Base-by-base conservation (phyloP, 2,113 vertebrate genomes). In the Albula glossodonta region DNA sequence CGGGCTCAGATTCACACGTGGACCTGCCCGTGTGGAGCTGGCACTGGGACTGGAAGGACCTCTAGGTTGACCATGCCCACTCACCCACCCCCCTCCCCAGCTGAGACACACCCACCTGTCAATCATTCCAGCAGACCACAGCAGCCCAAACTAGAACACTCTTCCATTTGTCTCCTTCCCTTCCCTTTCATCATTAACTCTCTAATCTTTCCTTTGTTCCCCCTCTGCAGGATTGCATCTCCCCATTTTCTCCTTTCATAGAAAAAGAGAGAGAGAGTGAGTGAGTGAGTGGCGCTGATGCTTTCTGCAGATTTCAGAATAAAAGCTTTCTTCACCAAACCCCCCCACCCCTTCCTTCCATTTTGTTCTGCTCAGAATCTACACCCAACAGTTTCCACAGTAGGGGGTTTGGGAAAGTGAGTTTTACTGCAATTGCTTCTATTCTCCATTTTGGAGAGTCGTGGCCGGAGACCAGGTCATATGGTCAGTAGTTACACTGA, bases 1-100 rank as follows among this genome's bases (percentile, higher is more conserved):
- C 53, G 87, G 88, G 80, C 84, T 81, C 13, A 83, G 86, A 87
- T 87, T 83, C 84, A 89, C 87, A 87, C n/a, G 82, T 56, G 78
- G 88, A 77, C 87, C 82, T 63, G 56, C n/a, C 53, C 53, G 66
- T 51, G 87, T 66, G 86, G 92, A 89, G 79, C 87, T 92, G 92
- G 92, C 90, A 2, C 84, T 13, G 31, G 4, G 91, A 92, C 90
- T 88, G 63, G 84, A 41, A 56, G 78, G 60, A 79, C 88, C 87
- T 51, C 49, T 88, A 86, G 86, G 82, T 89, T 89, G 4, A 3
- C 70, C 70, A 3, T 4, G 17, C 8, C 17, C 31, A 15, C 5
- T 3, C 60, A 15, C 4, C 22, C 22, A 66, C 60, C 17, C 60
- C 13, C 60, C 6, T 15, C 60, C 60, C 60, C 60, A 9, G 7